Conservation (phyloP, 92 coral and sea anemone genomes). For the Porites divaricata region DNA sequence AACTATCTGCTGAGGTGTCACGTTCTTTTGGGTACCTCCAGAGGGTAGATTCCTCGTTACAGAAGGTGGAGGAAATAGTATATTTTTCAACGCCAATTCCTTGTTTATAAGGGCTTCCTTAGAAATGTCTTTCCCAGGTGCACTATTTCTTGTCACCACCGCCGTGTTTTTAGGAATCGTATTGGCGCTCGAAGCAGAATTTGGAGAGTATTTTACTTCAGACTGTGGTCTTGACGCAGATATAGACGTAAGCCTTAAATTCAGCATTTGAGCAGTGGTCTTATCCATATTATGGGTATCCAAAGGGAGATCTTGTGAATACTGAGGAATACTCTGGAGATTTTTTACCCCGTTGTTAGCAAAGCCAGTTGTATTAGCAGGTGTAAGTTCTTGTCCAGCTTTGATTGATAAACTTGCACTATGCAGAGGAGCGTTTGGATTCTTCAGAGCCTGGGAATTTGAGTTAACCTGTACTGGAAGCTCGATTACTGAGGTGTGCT, state of each 20-base stretch:
- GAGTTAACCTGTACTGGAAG: not conserved
- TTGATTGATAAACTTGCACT: not conserved
- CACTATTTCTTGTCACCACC: not conserved
- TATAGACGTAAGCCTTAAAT: not conserved
- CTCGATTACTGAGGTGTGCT: not conserved
- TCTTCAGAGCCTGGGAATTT: not conserved
- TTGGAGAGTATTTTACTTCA: not conserved
- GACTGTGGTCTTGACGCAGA: not conserved
- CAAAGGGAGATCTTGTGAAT: not conserved
- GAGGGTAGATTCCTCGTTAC: constrained; percentile 4
- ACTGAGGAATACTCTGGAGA: not conserved
- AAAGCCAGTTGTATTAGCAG: not conserved
- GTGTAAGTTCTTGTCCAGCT: not conserved
- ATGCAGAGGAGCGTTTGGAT: not conserved
- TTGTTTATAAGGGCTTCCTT: constrained; percentile 4
- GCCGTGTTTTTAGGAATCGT: not conserved
- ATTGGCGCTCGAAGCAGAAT: not conserved
- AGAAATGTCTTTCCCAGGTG: constrained; percentile 3
- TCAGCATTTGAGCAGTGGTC: constrained; percentile 19
- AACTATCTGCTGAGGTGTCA: constrained; percentile 10
- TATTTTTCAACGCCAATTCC: constrained; percentile 30
- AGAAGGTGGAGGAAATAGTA: constrained; percentile 27
- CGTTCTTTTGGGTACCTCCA: not conserved
- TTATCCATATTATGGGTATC: constrained; percentile 5
- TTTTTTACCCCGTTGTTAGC: not conserved